Conservation (phyloP, 2,888 invertebrate genomes). For the Hermaeophaga mercurialis region DNA sequence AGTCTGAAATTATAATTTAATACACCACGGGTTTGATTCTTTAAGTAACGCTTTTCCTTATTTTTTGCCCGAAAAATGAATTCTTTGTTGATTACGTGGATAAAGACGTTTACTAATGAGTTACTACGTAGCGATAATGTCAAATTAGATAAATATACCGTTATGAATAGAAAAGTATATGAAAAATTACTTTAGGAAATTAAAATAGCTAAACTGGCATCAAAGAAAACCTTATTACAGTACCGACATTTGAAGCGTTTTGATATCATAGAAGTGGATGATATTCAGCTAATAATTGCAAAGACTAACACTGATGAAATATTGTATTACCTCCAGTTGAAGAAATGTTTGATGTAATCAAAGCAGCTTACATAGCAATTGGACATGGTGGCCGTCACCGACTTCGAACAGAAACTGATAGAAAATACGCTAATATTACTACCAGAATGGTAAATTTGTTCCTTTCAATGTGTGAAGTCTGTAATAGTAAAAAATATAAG, state of each 20-base stretch:
- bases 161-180: background rate
- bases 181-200: constrained; percentile 1
- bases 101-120: too few relatives aligned
- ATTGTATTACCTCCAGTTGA: background rate
- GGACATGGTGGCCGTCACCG: constrained; percentile 6
- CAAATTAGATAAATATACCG: background rate
- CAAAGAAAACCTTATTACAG: background rate
- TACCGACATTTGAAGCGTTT: background rate
- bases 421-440: constrained; percentile 6
- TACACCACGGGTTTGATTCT: too few relatives aligned
- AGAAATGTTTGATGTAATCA: constrained; percentile 3
- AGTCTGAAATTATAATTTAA: too few relatives aligned
- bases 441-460: too few relatives aligned
- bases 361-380: constrained; percentile 3
- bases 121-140: too few relatives aligned
- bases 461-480: too few relatives aligned
- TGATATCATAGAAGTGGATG: constrained; percentile 2
- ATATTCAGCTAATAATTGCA: background rate
- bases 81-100: too few relatives aligned
- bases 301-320: background rate
- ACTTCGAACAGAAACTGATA: background rate
- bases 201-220: constrained; percentile 3
- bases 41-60: too few relatives aligned
- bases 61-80: too few relatives aligned
- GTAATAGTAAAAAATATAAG: too few relatives aligned